Evolutionary conservation across 2,113 vertebrate genomes (phyloP), one percentile per base, ranked within the genome.

Genomic region (Regulus satrapa): DNA sequence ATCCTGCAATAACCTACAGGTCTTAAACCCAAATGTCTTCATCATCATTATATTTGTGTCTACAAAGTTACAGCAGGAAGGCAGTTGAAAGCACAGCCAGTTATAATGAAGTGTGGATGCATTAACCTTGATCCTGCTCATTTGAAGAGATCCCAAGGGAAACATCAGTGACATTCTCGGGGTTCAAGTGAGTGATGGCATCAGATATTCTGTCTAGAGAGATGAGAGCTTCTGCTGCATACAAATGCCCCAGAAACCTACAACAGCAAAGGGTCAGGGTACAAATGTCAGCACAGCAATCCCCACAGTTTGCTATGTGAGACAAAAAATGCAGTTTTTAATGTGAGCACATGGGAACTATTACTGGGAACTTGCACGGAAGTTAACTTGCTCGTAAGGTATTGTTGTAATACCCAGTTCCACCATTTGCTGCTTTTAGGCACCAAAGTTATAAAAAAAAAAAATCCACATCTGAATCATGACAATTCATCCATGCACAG

Each of bases 131-230:
- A 97, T 99, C 99, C 89, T 99, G 99, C 58, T 99, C 99, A 32
- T 98, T 99, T 92, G 98, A 98, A 74, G 98, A 98, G 69, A 99
- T 98, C 51, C 99, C 99, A 31, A 99, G 97, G 51, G 99, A 99
- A 85, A 99, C 99, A 54, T 99, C 99, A 18, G 98, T 99, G 96
- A 99, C 98, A 5, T 99, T 99, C 96, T 99, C 99, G 0, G 99
- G 99, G 97, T 99, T 99, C 96, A 99, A 98, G 97, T 99, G 99
- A 89, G 98, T 97, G 84, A 99, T 99, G 34, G 99, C 99, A 72
- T 99, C 99, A 32, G 99, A 99, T 97, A 99, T 99, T 97, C 99
- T 98, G 98, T 99, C 99, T 95, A 99, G 95, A 94, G 99, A 99
- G 97, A 99, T 99, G 94, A 99, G 99, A 61, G 99, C 99, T 98